Evolutionary conservation across 2,797 vertebrate genomes (phyloP).

Genomic region (Hyperoplus immaculatus): DNA sequence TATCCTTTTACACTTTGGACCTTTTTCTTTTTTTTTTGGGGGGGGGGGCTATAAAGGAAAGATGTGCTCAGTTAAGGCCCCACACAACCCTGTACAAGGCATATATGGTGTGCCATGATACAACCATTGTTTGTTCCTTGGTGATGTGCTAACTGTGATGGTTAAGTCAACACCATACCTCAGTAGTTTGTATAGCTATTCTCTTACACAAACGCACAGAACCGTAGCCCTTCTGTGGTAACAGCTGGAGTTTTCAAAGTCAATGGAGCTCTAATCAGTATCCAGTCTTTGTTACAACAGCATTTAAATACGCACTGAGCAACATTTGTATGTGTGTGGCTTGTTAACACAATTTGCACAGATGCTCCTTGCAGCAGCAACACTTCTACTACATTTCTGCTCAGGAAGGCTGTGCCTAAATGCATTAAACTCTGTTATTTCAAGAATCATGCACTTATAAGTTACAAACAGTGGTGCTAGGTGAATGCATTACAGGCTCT

Average conservation of each 20-base stretch:
- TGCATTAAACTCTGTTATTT: conserved; percentile 29
- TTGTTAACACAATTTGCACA: conserved; percentile 59
- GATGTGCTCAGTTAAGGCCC: conserved; percentile 8
- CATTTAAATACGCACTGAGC: conserved; percentile 47
- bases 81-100: neutral
- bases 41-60: neutral
- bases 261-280: conserved; percentile 43
- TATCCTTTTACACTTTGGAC: conserved; percentile 2
- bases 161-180: neutral
- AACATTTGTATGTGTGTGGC: conserved; percentile 32
- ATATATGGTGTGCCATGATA: conserved; percentile 13
- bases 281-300: conserved; percentile 19
- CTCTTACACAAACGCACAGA: conserved; percentile 11
- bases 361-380: conserved; percentile 34
- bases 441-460: neutral
- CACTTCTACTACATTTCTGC: conserved; percentile 20
- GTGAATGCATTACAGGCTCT: conserved; percentile 11
- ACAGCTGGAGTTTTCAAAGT: conserved; percentile 55
- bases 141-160: conserved; percentile 1
- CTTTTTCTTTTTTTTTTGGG: neutral
- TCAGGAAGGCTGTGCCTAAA: conserved; percentile 22
- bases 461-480: conserved; percentile 3
- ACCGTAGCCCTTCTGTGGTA: conserved; percentile 26
- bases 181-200: conserved; percentile 3
- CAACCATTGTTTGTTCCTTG: conserved; percentile 21